Conservation (phyloP, 1,140 invertebrate species). For the Heliconius nattereri region DNA sequence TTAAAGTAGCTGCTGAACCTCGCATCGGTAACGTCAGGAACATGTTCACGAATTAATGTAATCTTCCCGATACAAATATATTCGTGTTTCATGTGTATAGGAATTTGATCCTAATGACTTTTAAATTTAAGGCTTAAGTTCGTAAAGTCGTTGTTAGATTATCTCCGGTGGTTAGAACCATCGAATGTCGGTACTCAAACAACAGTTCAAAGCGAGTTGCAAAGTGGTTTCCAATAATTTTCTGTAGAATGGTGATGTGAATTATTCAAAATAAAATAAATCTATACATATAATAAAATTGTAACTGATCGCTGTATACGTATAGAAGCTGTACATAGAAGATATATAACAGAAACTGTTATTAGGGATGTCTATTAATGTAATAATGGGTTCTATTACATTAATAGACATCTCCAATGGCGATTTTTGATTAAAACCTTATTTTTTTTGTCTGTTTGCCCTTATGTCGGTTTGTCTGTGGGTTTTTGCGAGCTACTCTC, state of each 20-base stretch:
- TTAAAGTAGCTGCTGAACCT: constrained; percentile 27
- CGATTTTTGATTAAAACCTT: too few species aligned
- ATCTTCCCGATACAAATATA: constrained; percentile 31
- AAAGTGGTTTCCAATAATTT: constrained; percentile 41
- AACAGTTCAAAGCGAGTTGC: constrained; percentile 34
- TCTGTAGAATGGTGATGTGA: constrained; percentile 19
- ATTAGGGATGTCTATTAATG: too few species aligned
- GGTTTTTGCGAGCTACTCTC: too few species aligned
- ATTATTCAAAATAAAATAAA: constrained; percentile 23
- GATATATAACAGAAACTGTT: too few species aligned
- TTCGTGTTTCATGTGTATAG: neutral
- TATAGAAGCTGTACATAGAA: too few species aligned
- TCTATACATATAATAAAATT: too few species aligned
- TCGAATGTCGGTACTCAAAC: constrained; percentile 34
- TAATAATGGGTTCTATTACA: too few species aligned
- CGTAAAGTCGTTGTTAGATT: neutral
- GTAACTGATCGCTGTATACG: too few species aligned
- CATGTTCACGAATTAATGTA: constrained; percentile 37
- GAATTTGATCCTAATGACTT: neutral
- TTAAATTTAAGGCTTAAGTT: neutral
- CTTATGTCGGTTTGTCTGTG: too few species aligned
- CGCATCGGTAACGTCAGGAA: constrained; percentile 2
- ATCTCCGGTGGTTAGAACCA: constrained; percentile 4
- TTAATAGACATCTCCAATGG: too few species aligned
- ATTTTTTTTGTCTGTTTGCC: too few species aligned